Conservation (phyloP, 2,888 invertebrate genomes). For the Galerucella nymphaeae region DNA sequence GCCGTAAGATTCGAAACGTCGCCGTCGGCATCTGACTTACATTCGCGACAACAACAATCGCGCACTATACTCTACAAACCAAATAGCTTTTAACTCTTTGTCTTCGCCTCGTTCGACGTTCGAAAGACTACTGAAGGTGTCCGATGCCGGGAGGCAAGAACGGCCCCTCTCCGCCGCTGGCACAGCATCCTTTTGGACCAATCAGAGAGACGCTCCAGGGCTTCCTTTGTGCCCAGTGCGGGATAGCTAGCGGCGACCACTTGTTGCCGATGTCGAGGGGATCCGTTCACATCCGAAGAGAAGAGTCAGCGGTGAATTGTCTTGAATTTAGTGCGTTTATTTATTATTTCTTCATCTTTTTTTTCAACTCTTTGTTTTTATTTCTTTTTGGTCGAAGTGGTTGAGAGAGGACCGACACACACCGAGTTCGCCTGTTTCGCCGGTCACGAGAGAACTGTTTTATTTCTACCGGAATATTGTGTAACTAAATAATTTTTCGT, state of each 20-base stretch:
- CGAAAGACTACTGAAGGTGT: slow-evolving; percentile 63
- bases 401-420: slow-evolving; percentile 24
- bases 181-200: slow-evolving; percentile 63
- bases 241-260: slow-evolving; percentile 54
- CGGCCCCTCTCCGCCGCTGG: slow-evolving; percentile 51
- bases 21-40: slow-evolving; percentile 48
- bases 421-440: slow-evolving; percentile 11
- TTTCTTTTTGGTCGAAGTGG: slow-evolving; percentile 23
- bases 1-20: slow-evolving; percentile 52
- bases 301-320: slow-evolving; percentile 38
- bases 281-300: slow-evolving; percentile 36
- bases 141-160: slow-evolving; percentile 53
- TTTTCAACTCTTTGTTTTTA: slow-evolving; percentile 17
- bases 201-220: slow-evolving; percentile 54
- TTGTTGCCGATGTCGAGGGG: slow-evolving; percentile 50
- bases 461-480: slow-evolving; percentile 25
- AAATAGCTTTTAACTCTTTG: slow-evolving; percentile 28
- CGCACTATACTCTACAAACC: slow-evolving; percentile 27
- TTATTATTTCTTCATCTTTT: slow-evolving; percentile 29
- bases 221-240: slow-evolving; percentile 53
- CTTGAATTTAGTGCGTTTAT: slow-evolving; percentile 39
- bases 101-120: slow-evolving; percentile 52
- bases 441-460: slow-evolving; percentile 26
- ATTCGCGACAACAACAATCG: slow-evolving; percentile 27
- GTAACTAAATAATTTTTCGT: not conserved